phyloP scores from a whole-genome alignment of 2,113 vertebrate genomes.

The Neofelis nebulosa region DNA sequence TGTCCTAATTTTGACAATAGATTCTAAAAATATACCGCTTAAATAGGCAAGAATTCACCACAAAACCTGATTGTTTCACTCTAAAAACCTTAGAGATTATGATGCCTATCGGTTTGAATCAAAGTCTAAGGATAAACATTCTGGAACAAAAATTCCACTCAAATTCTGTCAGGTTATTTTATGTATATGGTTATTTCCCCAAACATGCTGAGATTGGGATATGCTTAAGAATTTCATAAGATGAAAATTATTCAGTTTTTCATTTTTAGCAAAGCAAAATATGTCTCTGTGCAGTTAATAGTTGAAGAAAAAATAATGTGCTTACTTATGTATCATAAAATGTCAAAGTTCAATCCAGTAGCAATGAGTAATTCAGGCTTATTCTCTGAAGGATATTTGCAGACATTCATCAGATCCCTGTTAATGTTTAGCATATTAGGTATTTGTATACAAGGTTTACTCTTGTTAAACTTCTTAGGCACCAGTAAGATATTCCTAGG shows the following conservation, averaged over 20 bases:
- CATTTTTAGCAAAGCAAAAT: not conserved
- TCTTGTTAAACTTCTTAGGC: not conserved
- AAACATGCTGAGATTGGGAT: not conserved
- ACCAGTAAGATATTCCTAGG: not conserved
- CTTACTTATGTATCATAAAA: not conserved
- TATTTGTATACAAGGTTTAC: not conserved
- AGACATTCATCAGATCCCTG: not conserved
- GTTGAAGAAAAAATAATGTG: not conserved
- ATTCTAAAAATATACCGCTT: not conserved
- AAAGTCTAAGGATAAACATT: not conserved
- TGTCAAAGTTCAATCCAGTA: not conserved
- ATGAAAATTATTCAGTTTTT: not conserved
- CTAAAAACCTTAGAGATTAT: not conserved
- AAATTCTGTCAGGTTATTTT: conserved; percentile 9
- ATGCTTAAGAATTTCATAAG: not conserved
- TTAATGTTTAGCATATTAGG: not conserved
- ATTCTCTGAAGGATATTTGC: not conserved
- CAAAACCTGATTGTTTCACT: not conserved
- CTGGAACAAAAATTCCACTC: not conserved
- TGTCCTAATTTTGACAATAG: not conserved
- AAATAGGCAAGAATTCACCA: not conserved
- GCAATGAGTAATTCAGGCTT: not conserved
- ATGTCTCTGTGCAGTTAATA: not conserved
- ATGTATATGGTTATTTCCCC: not conserved
- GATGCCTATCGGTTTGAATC: not conserved